These are phyloP conservation scores for Xestoiulus laeticollis DNA, from an alignment of 2,888 invertebrate species.

Conservation along the genomic window DNA sequence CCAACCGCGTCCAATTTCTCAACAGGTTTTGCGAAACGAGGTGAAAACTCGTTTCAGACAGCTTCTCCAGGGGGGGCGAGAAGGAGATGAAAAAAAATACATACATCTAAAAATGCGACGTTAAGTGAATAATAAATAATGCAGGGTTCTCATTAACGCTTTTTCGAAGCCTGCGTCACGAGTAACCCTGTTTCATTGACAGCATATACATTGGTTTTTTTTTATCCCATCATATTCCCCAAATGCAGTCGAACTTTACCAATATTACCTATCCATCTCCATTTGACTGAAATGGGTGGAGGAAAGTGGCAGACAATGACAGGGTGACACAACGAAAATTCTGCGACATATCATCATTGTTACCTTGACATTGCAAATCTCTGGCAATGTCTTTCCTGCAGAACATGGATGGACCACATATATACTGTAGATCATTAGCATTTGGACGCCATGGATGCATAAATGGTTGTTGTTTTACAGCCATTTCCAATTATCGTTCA, in stretches of 20 bases:
- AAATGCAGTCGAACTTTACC: neutral
- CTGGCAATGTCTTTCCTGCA: no score
- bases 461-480: no score
- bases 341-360: no score
- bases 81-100: neutral
- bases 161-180: neutral
- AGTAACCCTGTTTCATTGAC: neutral
- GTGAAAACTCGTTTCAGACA: constrained; percentile 12
- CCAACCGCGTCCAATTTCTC: neutral
- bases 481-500: no score
- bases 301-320: no score
- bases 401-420: no score
- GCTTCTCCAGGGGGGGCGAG: neutral
- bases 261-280: no score
- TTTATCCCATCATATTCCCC: neutral
- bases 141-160: neutral
- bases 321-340: no score
- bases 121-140: neutral
- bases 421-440: no score
- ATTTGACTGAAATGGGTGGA: no score
- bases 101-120: neutral
- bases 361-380: no score
- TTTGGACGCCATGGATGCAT: no score
- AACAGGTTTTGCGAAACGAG: constrained; percentile 23
- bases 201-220: neutral